These are phyloP conservation scores for Babyrousa celebensis DNA, from an alignment of 2,797 vertebrate species.

Conservation along the genomic window DNA sequence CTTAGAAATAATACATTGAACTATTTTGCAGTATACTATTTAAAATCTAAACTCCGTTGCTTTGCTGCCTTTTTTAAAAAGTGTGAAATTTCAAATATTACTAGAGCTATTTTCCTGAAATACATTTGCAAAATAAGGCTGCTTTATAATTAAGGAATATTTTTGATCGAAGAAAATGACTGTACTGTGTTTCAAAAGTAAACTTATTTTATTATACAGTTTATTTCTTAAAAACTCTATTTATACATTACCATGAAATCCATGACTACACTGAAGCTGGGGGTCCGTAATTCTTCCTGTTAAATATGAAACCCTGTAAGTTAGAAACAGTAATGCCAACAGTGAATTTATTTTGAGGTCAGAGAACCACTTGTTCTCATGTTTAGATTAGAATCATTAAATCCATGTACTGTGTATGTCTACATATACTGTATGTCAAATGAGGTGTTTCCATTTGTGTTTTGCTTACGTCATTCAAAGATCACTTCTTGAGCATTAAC, in stretches of 20 bases:
- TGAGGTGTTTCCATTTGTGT: constrained; percentile 68
- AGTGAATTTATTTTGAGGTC: constrained; percentile 52
- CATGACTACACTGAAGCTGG: constrained; percentile 73
- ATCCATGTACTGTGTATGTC: constrained; percentile 51
- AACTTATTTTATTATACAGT: constrained; percentile 87
- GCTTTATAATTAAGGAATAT: constrained; percentile 86
- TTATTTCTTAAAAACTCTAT: constrained; percentile 83
- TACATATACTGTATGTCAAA: constrained; percentile 14
- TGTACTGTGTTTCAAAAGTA: constrained; percentile 88
- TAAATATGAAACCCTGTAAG: constrained; percentile 62
- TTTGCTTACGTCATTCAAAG: constrained; percentile 71
- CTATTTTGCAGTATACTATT: constrained; percentile 86
- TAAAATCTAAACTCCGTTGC: constrained; percentile 88
- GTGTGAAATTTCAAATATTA: constrained; percentile 85
- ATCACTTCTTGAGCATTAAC: constrained; percentile 69
- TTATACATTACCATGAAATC: constrained; percentile 86
- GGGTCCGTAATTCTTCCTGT: constrained; percentile 69
- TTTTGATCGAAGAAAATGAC: constrained; percentile 88
- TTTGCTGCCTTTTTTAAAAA: constrained; percentile 84
- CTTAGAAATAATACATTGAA: constrained; percentile 87
- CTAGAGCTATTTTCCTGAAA: constrained; percentile 89
- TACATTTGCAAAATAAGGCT: constrained; percentile 87
- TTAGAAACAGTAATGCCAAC: constrained; percentile 54
- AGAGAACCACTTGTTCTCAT: background rate
- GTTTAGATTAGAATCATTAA: constrained; percentile 49